Percentiles rank a stretch among this genome's conserved stretches.
Evolutionary conservation across 2,797 vertebrate genomes (phyloP).

Genomic region (Toxotes lorentzi): DNA sequence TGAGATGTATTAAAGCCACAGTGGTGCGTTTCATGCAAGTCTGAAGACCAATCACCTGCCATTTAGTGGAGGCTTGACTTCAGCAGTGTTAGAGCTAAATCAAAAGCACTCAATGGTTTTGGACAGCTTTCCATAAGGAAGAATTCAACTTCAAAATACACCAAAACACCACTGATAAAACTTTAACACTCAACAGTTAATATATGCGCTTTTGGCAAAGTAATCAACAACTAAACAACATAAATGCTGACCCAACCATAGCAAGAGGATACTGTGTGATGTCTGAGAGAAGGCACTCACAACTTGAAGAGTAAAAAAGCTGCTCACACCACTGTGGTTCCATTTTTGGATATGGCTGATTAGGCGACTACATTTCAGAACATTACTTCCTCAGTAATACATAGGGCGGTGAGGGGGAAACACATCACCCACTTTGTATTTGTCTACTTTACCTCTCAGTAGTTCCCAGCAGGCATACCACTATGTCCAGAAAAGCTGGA

Average conservation of each 20-base stretch:
- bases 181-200: slow-evolving; percentile 11
- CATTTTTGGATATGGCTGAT: slow-evolving; percentile 39
- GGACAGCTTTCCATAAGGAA: neutral
- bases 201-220: neutral
- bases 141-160: slow-evolving; percentile 3
- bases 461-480: slow-evolving; percentile 77
- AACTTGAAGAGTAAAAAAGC: neutral
- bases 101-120: slow-evolving; percentile 2
- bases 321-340: slow-evolving; percentile 11
- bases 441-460: slow-evolving; percentile 61
- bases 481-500: slow-evolving; percentile 75
- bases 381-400: slow-evolving; percentile 56
- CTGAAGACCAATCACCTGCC: slow-evolving; percentile 28
- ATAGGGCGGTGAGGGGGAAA: slow-evolving; percentile 30
- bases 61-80: slow-evolving; percentile 31
- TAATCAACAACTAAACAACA: neutral
- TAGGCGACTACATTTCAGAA: slow-evolving; percentile 29
- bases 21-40: slow-evolving; percentile 23
- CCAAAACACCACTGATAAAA: slow-evolving; percentile 5
- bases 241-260: slow-evolving; percentile 6
- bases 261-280: neutral
- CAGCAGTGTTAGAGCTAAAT: slow-evolving; percentile 2
- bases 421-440: slow-evolving; percentile 63
- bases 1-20: slow-evolving; percentile 42
- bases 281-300: neutral